Evolutionary conservation across 2,888 invertebrate species (phyloP), one percentile per base, ranked within the genome.

Genomic region (Tuta absoluta): DNA sequence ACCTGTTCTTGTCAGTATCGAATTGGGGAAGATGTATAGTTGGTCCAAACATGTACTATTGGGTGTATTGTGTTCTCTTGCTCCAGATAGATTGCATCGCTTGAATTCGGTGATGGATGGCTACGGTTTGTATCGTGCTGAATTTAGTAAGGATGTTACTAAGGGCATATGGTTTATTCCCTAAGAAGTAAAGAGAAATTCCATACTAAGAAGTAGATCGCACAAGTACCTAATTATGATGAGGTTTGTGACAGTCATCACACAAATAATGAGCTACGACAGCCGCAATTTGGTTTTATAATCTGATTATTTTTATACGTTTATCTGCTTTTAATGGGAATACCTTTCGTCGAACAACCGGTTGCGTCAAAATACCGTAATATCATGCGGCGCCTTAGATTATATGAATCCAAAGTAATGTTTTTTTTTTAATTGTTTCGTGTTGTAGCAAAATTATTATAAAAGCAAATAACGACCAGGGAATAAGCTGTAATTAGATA

Each of bases 1-100:
- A 85, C 84, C 84, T 84, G 85, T 79, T 78, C 74, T 72, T 76
- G 79, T 78, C 78, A 77, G 73, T 72, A 75, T 76, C 73, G 78
- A 83, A 78, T 79, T 79, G 76, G 79, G 75, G 65, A 76, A 81
- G 79, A 80, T 75, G 73, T 77, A 80, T 78, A 64, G 69, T 28
- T 56, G 63, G 63, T 58, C 64, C 63, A 48, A 60, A 23, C 23
- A 33, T 45, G 23, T 37, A 41, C 59, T 17, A 37, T 33, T 57
- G 38, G n/a, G 5, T 38, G 38, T 58, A 37, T 58, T 38, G 21
- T 58, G 58, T 58, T 33, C 33, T 1, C 33, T 33, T 17, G 37
- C 17, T 58, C 10, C 38, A 12, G 58, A 19, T 58, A 58, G 58
- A 38, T 58, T 37, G 21, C 21, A 38, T 38, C 17, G 14, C 38